Evolutionary conservation across 2,113 vertebrate species (phyloP).

Genomic region (Ariopsis seemanni): DNA sequence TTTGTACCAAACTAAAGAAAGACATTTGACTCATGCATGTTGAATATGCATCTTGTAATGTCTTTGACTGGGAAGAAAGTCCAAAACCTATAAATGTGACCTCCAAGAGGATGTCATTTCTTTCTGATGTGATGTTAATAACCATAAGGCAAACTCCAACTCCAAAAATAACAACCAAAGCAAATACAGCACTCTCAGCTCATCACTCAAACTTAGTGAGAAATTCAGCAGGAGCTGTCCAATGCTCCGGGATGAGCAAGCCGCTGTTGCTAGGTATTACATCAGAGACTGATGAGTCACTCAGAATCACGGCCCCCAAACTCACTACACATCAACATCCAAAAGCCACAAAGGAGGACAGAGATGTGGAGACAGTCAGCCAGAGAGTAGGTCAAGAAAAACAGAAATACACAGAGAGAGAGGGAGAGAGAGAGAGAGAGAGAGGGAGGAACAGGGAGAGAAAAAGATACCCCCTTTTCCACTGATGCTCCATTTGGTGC

Average conservation of each 20-base stretch:
- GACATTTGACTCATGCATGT: background rate
- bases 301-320: conserved; percentile 42
- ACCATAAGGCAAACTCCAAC: background rate
- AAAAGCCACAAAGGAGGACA: background rate
- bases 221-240: conserved; percentile 53
- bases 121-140: background rate
- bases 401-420: background rate
- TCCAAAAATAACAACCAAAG: background rate
- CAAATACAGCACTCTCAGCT: background rate
- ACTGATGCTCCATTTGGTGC: background rate
- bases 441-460: too few relatives aligned
- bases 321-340: background rate
- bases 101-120: background rate
- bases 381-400: conserved; percentile 4
- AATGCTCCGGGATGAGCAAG: conserved; percentile 58
- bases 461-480: background rate
- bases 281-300: conserved; percentile 69
- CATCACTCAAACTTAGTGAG: conserved; percentile 2
- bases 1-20: background rate
- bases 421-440: background rate
- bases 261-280: conserved; percentile 66
- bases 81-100: background rate
- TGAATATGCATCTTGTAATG: background rate
- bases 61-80: background rate
- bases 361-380: background rate